Percentiles rank a stretch among this genome's conserved stretches.
phyloP scores from a whole-genome alignment of 2,888 invertebrate species.

The Cyaniris semiargus region DNA sequence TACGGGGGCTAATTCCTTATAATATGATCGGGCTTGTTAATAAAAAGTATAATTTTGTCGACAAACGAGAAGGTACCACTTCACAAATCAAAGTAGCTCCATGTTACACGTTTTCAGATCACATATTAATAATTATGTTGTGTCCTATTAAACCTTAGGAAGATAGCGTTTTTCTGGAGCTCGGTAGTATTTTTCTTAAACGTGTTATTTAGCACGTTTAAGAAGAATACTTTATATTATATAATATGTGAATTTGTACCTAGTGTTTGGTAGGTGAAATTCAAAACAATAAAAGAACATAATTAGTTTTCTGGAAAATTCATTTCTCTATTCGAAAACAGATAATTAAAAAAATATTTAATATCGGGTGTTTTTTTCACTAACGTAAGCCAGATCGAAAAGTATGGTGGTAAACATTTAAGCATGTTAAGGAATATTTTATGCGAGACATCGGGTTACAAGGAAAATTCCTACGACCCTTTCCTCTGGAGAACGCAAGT shows the following conservation, averaged over 20 bases:
- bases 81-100: background rate
- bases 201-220: no score
- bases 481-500: slow-evolving; percentile 57
- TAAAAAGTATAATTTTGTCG: slow-evolving; percentile 16
- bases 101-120: background rate
- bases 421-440: slow-evolving; percentile 9
- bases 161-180: no score
- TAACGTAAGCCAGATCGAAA: background rate
- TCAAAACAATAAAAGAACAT: no score
- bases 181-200: no score
- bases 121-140: background rate
- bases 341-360: no score
- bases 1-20: slow-evolving; percentile 43
- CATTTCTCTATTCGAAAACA: no score
- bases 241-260: no score
- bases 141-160: background rate
- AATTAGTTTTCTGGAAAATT: no score
- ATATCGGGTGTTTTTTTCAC: background rate
- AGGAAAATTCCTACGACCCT: slow-evolving; percentile 63
- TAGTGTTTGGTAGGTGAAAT: no score
- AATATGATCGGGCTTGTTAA: slow-evolving; percentile 10
- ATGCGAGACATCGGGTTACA: slow-evolving; percentile 37
- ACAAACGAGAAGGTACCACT: background rate
- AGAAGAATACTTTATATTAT: no score
- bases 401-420: background rate